Evolutionary conservation across 1,140 invertebrate genomes (phyloP).

Genomic region (Hesperophylax magnus): DNA sequence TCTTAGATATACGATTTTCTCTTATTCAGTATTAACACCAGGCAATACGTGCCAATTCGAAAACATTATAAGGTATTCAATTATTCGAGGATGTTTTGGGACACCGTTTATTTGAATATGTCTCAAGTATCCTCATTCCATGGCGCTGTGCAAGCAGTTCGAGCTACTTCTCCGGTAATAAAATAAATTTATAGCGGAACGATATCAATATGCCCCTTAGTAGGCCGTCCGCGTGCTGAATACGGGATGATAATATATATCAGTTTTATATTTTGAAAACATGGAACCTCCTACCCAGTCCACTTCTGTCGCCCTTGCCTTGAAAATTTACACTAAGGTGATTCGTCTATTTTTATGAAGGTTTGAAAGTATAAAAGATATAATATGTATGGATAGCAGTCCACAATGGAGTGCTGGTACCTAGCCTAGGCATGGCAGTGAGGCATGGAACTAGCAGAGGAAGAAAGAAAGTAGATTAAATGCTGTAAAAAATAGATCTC

Average conservation of each 20-base stretch:
- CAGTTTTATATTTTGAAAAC: constrained; percentile 20
- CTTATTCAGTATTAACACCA: too few relatives aligned
- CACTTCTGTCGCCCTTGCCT: not conserved
- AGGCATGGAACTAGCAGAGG: too few relatives aligned
- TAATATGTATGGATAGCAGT: not conserved
- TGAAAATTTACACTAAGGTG: not conserved
- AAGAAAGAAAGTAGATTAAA: too few relatives aligned
- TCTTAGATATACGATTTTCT: too few relatives aligned
- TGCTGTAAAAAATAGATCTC: too few relatives aligned
- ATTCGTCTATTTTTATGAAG: constrained; percentile 3
- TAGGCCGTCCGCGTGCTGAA: constrained; percentile 18
- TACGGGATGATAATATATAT: not conserved
- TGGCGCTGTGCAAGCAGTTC: not conserved
- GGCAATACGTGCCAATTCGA: too few relatives aligned
- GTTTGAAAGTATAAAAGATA: not conserved
- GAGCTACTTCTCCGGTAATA: constrained; percentile 10
- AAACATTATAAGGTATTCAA: too few relatives aligned
- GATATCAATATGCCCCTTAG: constrained; percentile 33
- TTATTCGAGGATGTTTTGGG: too few relatives aligned
- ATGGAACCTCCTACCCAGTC: not conserved
- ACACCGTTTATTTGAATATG: too few relatives aligned
- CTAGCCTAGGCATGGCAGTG: too few relatives aligned
- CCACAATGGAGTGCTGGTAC: too few relatives aligned
- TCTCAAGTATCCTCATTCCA: too few relatives aligned
- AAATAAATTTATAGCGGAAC: constrained; percentile 32